Conservation (phyloP, 2,797 vertebrate species). For the Crax fasciolata region DNA sequence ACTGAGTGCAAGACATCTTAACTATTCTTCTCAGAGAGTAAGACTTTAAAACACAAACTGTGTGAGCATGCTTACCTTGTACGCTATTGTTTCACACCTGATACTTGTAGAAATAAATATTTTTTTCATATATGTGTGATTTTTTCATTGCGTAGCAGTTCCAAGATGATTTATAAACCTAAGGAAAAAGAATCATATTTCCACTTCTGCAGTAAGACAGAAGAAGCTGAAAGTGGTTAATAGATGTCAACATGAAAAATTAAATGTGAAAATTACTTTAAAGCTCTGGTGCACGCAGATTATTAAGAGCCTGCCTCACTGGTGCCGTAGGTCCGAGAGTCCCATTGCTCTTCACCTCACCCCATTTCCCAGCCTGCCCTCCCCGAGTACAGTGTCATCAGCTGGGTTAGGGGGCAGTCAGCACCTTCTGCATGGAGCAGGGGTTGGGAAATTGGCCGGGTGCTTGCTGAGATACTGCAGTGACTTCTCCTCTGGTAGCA, state of each 20-base stretch:
- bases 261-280: not conserved
- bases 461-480: not conserved
- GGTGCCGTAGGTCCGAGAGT: not conserved
- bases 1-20: not conserved
- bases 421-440: not conserved
- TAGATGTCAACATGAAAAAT: not conserved
- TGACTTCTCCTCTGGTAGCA: not conserved
- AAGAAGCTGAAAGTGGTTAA: not conserved
- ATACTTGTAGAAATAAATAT: constrained; percentile 52
- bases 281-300: not conserved
- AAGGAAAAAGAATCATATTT: not conserved
- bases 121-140: not conserved
- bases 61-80: not conserved
- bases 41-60: not conserved
- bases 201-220: not conserved
- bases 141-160: not conserved
- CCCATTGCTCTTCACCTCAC: not conserved
- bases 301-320: not conserved
- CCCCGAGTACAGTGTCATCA: not conserved
- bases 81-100: not conserved
- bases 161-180: not conserved
- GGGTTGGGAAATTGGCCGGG: not conserved
- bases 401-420: not conserved
- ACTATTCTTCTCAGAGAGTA: not conserved
- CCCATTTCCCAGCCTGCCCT: not conserved